Evolutionary conservation across 2,113 vertebrate species (phyloP).

Genomic region (Marcusenius ussheri): DNA sequence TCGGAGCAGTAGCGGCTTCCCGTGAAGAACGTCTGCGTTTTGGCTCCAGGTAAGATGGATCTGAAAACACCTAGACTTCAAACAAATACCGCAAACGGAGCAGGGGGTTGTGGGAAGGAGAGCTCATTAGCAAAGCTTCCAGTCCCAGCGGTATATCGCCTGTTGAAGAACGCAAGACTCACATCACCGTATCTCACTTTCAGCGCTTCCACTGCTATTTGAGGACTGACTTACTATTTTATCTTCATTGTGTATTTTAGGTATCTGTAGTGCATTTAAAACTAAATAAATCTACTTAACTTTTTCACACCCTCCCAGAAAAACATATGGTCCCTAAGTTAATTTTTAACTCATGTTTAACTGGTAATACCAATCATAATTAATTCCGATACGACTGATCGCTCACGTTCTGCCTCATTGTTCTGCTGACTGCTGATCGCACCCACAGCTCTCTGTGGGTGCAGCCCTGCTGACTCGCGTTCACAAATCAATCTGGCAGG

Average conservation of each 20-base stretch:
- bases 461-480: slow-evolving; percentile 3
- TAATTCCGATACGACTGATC: neutral
- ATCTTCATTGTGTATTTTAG: neutral
- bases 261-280: neutral
- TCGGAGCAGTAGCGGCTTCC: neutral
- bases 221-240: neutral
- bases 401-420: neutral
- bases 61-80: neutral
- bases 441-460: neutral
- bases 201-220: neutral
- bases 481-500: neutral
- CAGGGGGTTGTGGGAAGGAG: neutral
- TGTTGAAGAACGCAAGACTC: neutral
- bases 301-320: neutral
- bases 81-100: neutral
- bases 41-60: slow-evolving; percentile 1
- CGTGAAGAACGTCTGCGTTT: neutral
- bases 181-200: neutral
- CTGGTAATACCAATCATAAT: neutral
- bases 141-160: neutral
- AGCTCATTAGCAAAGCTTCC: neutral
- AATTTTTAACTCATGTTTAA: neutral
- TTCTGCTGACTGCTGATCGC: slow-evolving; percentile 11
- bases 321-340: neutral
- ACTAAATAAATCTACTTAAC: neutral